These are phyloP conservation scores for Dromius quadrimaculatus DNA, from an alignment of 2,888 invertebrate species.

Conservation along the genomic window DNA sequence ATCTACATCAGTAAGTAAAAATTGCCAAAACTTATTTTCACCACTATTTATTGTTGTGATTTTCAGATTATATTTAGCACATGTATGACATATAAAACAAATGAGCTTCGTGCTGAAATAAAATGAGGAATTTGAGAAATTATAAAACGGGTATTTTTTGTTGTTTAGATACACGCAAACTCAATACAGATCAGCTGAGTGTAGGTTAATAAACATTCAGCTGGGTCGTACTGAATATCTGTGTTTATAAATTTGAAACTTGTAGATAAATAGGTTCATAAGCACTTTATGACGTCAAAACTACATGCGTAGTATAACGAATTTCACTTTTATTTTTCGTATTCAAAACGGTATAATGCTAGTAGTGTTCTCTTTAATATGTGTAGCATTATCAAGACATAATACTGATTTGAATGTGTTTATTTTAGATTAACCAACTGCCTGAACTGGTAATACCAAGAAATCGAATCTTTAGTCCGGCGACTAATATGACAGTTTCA, in stretches of 20 bases:
- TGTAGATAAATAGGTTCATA: too few relatives aligned
- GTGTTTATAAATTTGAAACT: too few relatives aligned
- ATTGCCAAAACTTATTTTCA: slow-evolving; percentile 9
- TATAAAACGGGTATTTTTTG: neutral
- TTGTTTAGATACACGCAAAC: neutral
- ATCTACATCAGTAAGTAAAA: neutral
- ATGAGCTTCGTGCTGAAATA: neutral
- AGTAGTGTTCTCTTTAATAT: too few relatives aligned
- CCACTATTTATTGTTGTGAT: neutral
- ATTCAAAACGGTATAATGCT: too few relatives aligned
- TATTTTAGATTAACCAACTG: slow-evolving; percentile 48
- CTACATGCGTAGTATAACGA: too few relatives aligned
- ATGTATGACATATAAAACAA: slow-evolving; percentile 10
- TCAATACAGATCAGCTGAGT: neutral
- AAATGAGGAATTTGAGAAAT: too few relatives aligned
- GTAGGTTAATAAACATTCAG: too few relatives aligned
- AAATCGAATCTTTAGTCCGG: slow-evolving; percentile 9
- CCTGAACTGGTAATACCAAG: slow-evolving; percentile 45
- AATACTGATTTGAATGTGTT: too few relatives aligned
- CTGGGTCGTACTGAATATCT: too few relatives aligned
- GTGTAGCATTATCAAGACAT: too few relatives aligned
- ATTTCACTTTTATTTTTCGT: too few relatives aligned
- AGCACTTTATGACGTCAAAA: too few relatives aligned
- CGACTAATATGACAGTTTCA: slow-evolving; percentile 2
- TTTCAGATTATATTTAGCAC: slow-evolving; percentile 8